Base-by-base conservation (phyloP, 2,113 vertebrate species). In the Tenebrosternarchus preto region DNA sequence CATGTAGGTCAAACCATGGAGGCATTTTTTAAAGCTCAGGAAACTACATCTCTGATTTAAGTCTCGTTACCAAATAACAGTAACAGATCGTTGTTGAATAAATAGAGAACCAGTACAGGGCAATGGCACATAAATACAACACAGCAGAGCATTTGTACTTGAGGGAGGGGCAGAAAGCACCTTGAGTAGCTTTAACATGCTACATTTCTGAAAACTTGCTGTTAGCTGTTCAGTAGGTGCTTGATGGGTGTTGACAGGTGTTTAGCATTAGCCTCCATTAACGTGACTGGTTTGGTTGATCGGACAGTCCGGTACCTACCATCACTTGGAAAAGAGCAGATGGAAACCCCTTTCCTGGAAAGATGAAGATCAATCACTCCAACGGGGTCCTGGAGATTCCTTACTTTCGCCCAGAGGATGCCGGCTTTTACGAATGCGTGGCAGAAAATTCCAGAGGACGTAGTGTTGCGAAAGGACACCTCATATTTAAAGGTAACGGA, bases 281-380 rank as follows among this genome's bases (percentile, higher is more conserved):
- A 1, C 7, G 19, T 89, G 82, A 83, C 87, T n/a, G n/a, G n/a
- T n/a, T 83, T 86, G 90, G 33, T 86, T 24, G 84, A 85, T 89
- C 75, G 82, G 82, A 88, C 85, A 98, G 96, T 86, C 95, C 95
- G 36, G 91, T 98, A 86, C 95, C 95, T 77, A 92, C 87, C 36
- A 95, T 96, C 84, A 95, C 90, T 61, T 98, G 95, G 96, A 95
- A 85, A 83, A 94, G 93, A 87, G 91, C 91, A 84, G 94, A 96
- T 83, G 93, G 94, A 87, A 94, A 84, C 50, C 85, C 93, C 39
- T 85, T 96, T 82, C 83, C 93, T 80, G 94, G 91, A 85, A 96
- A 96, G 91, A 93, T 92, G 63, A 88, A 94, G 67, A 90, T 88
- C 86, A 92, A 91, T 91, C 89, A 91, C 89, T 92, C 88, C 64